These are phyloP conservation scores for Psammodynastes pulverulentus DNA, from an alignment of 2,113 vertebrate species.

Conservation along the genomic window DNA sequence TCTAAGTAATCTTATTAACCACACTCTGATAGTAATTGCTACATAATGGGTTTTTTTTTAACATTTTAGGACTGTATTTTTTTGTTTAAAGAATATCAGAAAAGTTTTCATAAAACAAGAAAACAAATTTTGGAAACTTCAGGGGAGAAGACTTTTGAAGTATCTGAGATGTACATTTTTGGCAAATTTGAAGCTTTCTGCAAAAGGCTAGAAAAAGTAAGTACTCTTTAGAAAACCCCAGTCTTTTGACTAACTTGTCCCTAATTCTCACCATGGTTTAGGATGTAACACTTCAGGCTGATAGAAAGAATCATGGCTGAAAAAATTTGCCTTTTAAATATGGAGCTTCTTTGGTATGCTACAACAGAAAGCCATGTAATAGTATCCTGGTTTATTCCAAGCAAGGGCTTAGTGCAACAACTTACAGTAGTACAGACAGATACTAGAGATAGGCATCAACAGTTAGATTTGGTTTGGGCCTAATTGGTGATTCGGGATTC, in stretches of 20 bases:
- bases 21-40: neutral
- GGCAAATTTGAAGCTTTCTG: conserved; percentile 80
- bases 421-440: neutral
- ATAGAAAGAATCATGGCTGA: neutral
- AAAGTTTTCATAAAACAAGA: conserved; percentile 74
- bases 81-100: conserved; percentile 78
- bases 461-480: neutral
- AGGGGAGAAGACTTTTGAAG: conserved; percentile 71
- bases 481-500: neutral
- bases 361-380: neutral
- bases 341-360: neutral
- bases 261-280: neutral
- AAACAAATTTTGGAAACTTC: conserved; percentile 63
- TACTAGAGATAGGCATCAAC: neutral
- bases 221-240: conserved; percentile 6
- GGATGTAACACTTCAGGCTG: neutral
- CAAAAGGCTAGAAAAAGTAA: conserved; percentile 80
- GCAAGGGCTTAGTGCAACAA: neutral
- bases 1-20: neutral
- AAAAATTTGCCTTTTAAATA: neutral
- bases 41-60: neutral
- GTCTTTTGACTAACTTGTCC: neutral
- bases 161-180: conserved; percentile 81
- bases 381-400: neutral
- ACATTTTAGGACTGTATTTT: conserved; percentile 73